phyloP scores from a whole-genome alignment of 2,113 vertebrate species.

The Neolamprologus hecqui region DNA sequence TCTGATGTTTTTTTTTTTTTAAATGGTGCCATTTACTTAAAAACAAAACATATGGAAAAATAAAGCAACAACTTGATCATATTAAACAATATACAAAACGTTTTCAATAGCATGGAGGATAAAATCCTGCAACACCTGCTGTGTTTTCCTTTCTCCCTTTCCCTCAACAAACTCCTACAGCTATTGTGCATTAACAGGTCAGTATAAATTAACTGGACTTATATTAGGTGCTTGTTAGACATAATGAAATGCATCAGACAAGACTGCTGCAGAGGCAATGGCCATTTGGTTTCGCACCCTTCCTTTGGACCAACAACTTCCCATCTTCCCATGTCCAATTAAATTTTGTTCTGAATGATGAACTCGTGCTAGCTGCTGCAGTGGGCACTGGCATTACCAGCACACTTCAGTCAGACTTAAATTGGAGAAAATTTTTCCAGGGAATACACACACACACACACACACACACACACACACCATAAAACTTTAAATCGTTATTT shows the following conservation, averaged over 20 bases:
- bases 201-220: neutral
- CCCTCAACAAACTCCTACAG: neutral
- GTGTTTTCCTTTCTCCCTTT: neutral
- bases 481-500: neutral
- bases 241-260: neutral
- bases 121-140: neutral
- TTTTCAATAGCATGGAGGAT: neutral
- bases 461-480: neutral
- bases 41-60: neutral
- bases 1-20: neutral
- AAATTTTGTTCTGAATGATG: neutral
- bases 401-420: neutral
- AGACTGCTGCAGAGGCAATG: neutral
- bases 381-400: neutral
- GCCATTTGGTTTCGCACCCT: neutral
- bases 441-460: neutral
- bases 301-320: neutral
- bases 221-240: neutral
- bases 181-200: neutral
- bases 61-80: neutral
- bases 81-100: neutral
- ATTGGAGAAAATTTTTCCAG: neutral
- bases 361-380: neutral
- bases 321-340: neutral
- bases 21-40: neutral